phyloP scores from a whole-genome alignment of 2,113 vertebrate genomes.

The Hippocampus zosterae region DNA sequence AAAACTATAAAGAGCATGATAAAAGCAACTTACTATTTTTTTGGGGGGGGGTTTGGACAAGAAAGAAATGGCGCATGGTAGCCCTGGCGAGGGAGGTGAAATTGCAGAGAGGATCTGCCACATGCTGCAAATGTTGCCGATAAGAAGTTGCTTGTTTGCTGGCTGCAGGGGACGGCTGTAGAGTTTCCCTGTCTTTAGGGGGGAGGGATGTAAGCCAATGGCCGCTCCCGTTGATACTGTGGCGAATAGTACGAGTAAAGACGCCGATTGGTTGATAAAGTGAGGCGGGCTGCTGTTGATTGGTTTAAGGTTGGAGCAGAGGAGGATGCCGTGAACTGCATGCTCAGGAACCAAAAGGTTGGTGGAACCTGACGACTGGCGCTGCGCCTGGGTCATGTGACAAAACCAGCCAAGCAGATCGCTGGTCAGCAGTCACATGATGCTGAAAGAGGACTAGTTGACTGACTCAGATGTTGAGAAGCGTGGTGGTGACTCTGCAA shows the following conservation, averaged over 20 bases:
- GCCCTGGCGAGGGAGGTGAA: constrained; percentile 97
- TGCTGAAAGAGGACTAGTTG: constrained; percentile 99
- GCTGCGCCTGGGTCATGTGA: constrained; percentile 98
- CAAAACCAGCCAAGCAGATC: constrained; percentile 99
- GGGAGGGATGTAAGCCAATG: constrained; percentile 90
- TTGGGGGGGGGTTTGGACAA: constrained; percentile 90
- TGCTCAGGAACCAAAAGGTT: constrained; percentile 98
- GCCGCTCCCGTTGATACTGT: constrained; percentile 88
- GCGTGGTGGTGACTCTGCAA: constrained; percentile 99
- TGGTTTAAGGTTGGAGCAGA: constrained; percentile 94
- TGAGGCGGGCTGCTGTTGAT: constrained; percentile 91
- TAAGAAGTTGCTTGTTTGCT: constrained; percentile 92
- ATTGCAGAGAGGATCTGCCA: constrained; percentile 99
- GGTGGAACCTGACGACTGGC: constrained; percentile 97
- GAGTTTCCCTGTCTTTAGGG: constrained; percentile 93
- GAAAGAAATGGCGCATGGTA: constrained; percentile 98
- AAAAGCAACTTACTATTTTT: constrained; percentile 98
- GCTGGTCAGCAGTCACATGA: constrained; percentile 99
- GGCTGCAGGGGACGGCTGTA: constrained; percentile 77
- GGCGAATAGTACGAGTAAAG: constrained; percentile 90
- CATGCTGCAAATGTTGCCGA: constrained; percentile 87
- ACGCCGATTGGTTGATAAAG: constrained; percentile 94
- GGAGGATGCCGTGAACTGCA: constrained; percentile 95
- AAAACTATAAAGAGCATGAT: constrained; percentile 90
- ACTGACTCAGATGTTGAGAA: constrained; percentile 99